These are phyloP conservation scores for Pseudomyrmex flavicornis DNA, from an alignment of 1,140 invertebrate species.

Conservation along the genomic window DNA sequence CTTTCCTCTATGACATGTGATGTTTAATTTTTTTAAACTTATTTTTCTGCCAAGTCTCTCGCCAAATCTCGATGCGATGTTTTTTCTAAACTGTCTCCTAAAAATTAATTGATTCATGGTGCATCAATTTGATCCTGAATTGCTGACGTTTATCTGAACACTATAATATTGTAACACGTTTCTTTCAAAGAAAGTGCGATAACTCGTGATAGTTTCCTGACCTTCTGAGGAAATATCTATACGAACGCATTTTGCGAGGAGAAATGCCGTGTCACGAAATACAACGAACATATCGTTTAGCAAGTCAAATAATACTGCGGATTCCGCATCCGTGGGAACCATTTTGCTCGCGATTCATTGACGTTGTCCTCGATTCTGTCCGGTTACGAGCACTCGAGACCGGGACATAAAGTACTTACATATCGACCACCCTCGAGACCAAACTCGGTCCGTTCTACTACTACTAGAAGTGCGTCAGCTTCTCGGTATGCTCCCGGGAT, in stretches of 20 bases:
- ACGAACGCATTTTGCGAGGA: background rate
- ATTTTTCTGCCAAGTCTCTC: no score
- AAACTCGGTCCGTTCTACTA: conserved; percentile 43
- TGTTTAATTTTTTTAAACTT: no score
- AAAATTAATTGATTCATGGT: no score
- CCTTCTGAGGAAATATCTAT: background rate
- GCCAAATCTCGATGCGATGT: no score
- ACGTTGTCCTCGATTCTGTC: conserved; percentile 53
- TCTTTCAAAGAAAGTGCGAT: no score
- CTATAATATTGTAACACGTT: no score
- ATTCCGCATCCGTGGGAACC: conserved; percentile 19
- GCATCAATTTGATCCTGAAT: no score
- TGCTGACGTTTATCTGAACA: no score
- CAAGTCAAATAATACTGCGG: conserved; percentile 10
- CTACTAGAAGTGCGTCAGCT: conserved; percentile 54
- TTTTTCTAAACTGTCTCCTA: no score
- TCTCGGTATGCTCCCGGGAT: conserved; percentile 58
- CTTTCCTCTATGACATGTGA: background rate
- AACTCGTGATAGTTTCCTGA: no score
- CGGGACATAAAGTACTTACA: conserved; percentile 53
- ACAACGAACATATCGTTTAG: background rate
- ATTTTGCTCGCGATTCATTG: conserved; percentile 41
- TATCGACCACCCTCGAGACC: conserved; percentile 58
- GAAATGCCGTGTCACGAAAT: background rate
- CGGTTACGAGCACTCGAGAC: conserved; percentile 49